Conservation (phyloP, 2,888 invertebrate species). For the Hydroisotoma schaefferi region DNA sequence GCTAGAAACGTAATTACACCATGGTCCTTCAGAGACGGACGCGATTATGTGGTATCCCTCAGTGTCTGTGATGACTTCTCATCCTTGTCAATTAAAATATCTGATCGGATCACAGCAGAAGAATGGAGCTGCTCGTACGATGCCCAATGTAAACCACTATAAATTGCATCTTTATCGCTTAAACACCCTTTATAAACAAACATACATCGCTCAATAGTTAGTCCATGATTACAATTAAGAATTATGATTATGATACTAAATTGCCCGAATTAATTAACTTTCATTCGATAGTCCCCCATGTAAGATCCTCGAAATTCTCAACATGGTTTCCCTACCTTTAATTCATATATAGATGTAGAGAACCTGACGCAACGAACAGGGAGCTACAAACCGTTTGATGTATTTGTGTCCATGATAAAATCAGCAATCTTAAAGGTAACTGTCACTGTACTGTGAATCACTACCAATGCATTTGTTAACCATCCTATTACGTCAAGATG, state of each 20-base stretch:
- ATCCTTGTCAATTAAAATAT: constrained; percentile 55
- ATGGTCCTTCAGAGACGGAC: constrained; percentile 43
- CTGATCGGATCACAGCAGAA: constrained; percentile 58
- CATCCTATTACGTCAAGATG: too few species aligned
- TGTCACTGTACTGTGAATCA: too few species aligned
- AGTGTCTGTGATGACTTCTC: constrained; percentile 50
- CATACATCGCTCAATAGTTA: too few species aligned
- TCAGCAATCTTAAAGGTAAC: constrained; percentile 57
- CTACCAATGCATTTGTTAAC: too few species aligned
- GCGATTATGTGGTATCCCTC: constrained; percentile 42
- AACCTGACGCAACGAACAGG: constrained; percentile 59
- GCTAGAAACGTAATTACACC: constrained; percentile 29
- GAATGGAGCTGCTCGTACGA: constrained; percentile 59
- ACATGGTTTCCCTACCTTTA: too few species aligned
- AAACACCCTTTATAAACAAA: too few species aligned
- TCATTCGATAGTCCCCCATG: too few species aligned
- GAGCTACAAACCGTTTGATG: constrained; percentile 58
- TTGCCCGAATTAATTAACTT: too few species aligned
- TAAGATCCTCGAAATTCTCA: too few species aligned
- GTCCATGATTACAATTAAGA: too few species aligned
- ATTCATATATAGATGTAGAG: constrained; percentile 55
- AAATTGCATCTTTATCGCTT: too few species aligned
- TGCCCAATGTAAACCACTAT: constrained; percentile 53
- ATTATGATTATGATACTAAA: too few species aligned
- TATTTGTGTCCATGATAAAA: constrained; percentile 58